A percentile compares a stretch with the other conserved stretches of the same genome.
Conservation (phyloP, 2,797 vertebrate species). For the Sebastes trivittatus region DNA sequence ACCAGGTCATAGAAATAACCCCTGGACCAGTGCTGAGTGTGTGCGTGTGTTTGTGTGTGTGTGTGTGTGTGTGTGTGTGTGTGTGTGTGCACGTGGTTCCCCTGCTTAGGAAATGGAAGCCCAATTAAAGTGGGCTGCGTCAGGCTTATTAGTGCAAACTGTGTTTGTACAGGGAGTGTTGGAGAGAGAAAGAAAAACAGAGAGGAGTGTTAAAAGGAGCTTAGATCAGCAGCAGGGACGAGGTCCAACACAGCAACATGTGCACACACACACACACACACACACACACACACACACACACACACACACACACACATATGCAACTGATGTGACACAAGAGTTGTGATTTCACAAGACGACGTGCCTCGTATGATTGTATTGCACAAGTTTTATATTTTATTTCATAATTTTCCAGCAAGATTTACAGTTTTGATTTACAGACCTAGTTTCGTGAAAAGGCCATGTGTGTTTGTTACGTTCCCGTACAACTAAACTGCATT, state of each 20-base stretch:
- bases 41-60: neutral
- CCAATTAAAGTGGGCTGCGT: constrained; percentile 65
- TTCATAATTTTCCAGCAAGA: too few species aligned
- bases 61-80: constrained; percentile 10
- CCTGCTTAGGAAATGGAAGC: constrained; percentile 59
- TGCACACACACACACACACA: neutral
- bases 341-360: too few species aligned
- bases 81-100: constrained; percentile 11
- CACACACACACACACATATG: neutral
- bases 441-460: too few species aligned
- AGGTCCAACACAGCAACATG: neutral
- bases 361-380: too few species aligned
- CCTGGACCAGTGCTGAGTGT: neutral
- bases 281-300: neutral
- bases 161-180: constrained; percentile 63
- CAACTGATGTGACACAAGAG: too few species aligned
- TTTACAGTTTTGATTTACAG: accelerated
- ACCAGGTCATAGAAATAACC: constrained; percentile 49
- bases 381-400: too few species aligned
- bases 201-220: constrained; percentile 43
- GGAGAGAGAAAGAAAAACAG: constrained; percentile 58
- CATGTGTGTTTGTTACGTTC: too few species aligned
- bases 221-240: constrained; percentile 36
- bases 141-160: constrained; percentile 57
- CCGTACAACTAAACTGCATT: too few species aligned